phyloP scores from a whole-genome alignment of 2,888 invertebrate genomes.

The Clusia tigrina region DNA sequence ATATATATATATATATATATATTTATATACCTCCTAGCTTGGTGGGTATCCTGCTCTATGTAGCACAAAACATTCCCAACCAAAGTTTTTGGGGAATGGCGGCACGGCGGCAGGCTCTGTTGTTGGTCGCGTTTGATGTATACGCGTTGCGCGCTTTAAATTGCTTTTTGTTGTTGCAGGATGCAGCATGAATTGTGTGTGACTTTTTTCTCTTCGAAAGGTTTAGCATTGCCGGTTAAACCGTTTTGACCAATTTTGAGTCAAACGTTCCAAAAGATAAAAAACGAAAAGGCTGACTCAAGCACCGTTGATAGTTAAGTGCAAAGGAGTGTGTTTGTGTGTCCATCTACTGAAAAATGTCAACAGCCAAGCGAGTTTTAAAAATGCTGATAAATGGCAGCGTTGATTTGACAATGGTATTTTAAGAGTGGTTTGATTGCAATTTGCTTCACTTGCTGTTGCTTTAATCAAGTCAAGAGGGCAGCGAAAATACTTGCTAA shows the following conservation, averaged over 20 bases:
- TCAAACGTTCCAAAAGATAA: not conserved
- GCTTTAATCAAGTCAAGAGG: not conserved
- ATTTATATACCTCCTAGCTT: too few relatives aligned
- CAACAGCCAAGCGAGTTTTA: slow-evolving; percentile 8
- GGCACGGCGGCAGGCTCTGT: slow-evolving; percentile 23
- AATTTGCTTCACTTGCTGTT: not conserved
- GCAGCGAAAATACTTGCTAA: too few relatives aligned
- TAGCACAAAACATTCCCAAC: slow-evolving; percentile 33
- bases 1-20: too few relatives aligned
- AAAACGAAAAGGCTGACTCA: not conserved
- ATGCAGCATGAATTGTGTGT: slow-evolving; percentile 59
- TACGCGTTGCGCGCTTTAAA: slow-evolving; percentile 48
- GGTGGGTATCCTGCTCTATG: slow-evolving; percentile 32
- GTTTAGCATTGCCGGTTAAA: not conserved
- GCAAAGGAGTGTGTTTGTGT: not conserved
- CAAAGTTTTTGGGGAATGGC: slow-evolving; percentile 31
- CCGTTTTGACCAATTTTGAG: slow-evolving; percentile 2
- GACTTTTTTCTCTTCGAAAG: slow-evolving; percentile 44
- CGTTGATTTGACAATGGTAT: slow-evolving; percentile 1
- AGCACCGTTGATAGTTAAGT: too few relatives aligned
- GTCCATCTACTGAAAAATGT: slow-evolving; percentile 9
- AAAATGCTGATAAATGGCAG: slow-evolving; percentile 16
- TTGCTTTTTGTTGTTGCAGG: slow-evolving; percentile 41
- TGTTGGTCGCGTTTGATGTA: slow-evolving; percentile 49
- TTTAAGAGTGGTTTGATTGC: not conserved